These are phyloP conservation scores for Brachionus asplanchnoidis DNA, from an alignment of 1,140 invertebrate species.

Conservation along the genomic window DNA sequence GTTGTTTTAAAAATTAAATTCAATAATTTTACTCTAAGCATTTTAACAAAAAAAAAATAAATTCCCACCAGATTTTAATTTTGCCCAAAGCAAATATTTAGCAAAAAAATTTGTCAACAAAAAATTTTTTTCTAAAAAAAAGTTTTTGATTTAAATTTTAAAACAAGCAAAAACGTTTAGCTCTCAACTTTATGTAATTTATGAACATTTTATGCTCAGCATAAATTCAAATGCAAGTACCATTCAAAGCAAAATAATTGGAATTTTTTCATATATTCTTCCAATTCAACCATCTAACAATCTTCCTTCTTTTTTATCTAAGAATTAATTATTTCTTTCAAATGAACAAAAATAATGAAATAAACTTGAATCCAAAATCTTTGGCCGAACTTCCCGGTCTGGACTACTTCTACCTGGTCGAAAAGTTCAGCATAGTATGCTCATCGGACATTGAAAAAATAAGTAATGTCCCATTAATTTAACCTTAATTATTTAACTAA, in stretches of 20 bases:
- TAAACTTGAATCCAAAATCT: not conserved
- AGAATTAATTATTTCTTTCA: not conserved
- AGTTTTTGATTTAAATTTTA: not conserved
- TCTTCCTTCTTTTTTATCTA: not conserved
- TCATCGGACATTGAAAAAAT: constrained; percentile 1
- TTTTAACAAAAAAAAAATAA: no score
- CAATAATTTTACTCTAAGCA: no score
- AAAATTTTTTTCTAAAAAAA: not conserved
- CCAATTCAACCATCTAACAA: not conserved
- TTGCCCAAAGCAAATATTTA: not conserved
- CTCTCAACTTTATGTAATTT: not conserved
- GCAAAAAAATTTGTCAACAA: not conserved
- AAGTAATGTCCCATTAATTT: not conserved
- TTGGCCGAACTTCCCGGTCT: not conserved
- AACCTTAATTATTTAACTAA: no score
- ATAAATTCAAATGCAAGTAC: constrained; percentile 13
- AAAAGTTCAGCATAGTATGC: not conserved
- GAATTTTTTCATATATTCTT: not conserved
- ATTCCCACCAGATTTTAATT: no score
- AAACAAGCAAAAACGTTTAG: not conserved
- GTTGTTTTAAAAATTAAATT: not conserved
- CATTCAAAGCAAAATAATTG: not conserved
- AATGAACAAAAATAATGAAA: not conserved
- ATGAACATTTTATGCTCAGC: constrained; percentile 8
- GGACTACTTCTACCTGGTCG: not conserved